Conservation (phyloP, 2,113 vertebrate genomes). For the Crocuta crocuta region DNA sequence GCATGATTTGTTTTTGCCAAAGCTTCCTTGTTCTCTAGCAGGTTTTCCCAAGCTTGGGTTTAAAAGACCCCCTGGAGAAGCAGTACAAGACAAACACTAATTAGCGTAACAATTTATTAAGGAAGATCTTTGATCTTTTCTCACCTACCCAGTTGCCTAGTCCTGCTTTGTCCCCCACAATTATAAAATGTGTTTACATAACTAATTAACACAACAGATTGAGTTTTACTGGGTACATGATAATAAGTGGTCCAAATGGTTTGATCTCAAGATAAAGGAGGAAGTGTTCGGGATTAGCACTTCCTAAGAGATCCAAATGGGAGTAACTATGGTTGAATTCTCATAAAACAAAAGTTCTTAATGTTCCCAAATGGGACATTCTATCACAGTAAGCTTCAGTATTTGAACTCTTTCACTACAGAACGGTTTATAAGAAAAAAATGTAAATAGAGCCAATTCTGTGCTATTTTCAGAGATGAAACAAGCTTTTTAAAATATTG, state of each 20-base stretch:
- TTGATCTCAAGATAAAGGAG: slow-evolving; percentile 84
- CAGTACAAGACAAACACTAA: slow-evolving; percentile 83
- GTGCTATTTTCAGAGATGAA: slow-evolving; percentile 43
- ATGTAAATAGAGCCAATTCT: slow-evolving; percentile 65
- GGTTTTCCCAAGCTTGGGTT: slow-evolving; percentile 81
- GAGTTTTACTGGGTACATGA: slow-evolving; percentile 82
- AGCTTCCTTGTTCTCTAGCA: slow-evolving; percentile 52
- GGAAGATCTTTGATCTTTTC: slow-evolving; percentile 86
- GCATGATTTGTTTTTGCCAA: slow-evolving; percentile 76
- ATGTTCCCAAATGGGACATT: slow-evolving; percentile 65
- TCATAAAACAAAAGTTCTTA: slow-evolving; percentile 46
- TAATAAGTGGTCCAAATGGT: slow-evolving; percentile 81
- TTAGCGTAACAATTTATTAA: slow-evolving; percentile 86
- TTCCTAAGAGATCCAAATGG: slow-evolving; percentile 76
- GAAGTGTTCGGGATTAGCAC: slow-evolving; percentile 81
- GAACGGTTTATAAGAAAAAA: slow-evolving; percentile 66
- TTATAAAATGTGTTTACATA: slow-evolving; percentile 85
- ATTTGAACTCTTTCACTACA: slow-evolving; percentile 57
- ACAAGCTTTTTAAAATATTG: background rate
- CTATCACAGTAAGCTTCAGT: background rate
- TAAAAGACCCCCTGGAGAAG: slow-evolving; percentile 81
- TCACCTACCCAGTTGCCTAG: slow-evolving; percentile 84
- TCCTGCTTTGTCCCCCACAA: slow-evolving; percentile 80
- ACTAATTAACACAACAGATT: slow-evolving; percentile 86
- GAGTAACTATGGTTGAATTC: slow-evolving; percentile 67